A percentile compares a stretch with the other conserved stretches of the same genome.
Conservation (phyloP, 2,113 vertebrate species). For the Laterallus jamaicensis region DNA sequence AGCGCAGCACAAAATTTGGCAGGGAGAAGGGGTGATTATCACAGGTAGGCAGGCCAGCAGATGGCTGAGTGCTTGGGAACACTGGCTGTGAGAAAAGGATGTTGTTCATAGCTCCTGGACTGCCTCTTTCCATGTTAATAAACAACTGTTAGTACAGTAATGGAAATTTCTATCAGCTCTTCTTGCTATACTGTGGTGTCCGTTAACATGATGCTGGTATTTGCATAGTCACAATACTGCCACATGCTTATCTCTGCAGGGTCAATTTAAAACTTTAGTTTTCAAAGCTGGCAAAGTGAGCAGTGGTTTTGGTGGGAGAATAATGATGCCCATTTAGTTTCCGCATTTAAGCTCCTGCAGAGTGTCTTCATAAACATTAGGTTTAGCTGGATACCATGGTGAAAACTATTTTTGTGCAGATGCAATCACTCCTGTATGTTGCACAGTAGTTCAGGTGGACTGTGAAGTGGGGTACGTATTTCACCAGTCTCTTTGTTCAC, state of each 20-base stretch:
- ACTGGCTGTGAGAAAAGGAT: background rate
- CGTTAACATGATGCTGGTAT: background rate
- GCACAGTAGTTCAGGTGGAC: background rate
- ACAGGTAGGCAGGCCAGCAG: constrained; percentile 32
- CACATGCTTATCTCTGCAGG: background rate
- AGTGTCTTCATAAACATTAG: background rate
- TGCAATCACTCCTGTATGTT: background rate
- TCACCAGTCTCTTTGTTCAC: background rate
- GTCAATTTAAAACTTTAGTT: background rate
- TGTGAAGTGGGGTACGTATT: background rate
- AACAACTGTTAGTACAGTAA: background rate
- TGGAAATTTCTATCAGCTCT: background rate
- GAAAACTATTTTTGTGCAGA: background rate
- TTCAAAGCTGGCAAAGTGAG: background rate
- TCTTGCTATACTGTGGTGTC: background rate
- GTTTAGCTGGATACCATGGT: background rate
- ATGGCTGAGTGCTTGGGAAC: background rate
- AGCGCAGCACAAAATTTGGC: constrained; percentile 35
- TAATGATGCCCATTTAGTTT: background rate
- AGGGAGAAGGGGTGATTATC: constrained; percentile 23
- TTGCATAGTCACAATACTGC: background rate
- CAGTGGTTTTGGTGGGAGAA: background rate
- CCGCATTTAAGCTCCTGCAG: background rate
- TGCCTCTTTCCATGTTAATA: constrained; percentile 7
- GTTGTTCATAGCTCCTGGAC: background rate